Base-by-base conservation (phyloP, 2,888 invertebrate species). In the Chrysolina americana region DNA sequence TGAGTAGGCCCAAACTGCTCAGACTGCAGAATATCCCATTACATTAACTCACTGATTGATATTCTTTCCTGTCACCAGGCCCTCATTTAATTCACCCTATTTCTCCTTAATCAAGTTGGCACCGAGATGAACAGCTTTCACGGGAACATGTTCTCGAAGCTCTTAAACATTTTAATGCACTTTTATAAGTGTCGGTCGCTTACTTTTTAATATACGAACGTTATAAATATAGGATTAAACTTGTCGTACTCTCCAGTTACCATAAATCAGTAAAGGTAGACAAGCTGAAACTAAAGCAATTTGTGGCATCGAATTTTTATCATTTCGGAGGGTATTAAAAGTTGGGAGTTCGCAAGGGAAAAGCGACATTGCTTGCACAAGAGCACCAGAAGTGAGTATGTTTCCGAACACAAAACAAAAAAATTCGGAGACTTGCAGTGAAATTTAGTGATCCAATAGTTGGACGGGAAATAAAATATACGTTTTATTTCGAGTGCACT, bases 211-310 rank as follows among this genome's bases (percentile, higher is more conserved):
- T 71, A 68, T 71, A 68, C 56, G 44, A 69, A 59, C 23, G 66
- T 75, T 72, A 75, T 75, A 75, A 75, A 75, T 75, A 72, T 72
- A 70, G 66, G 75, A 75, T 75, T 75, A 75, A 72, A 75, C 71
- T 68, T 75, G 75, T 75, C 75, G 71, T 44, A 65, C 65, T 65
- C 62, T 66, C 69, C 69, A 66, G 71, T 65, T 71, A 56, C 71
- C 64, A 75, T 75, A 72, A 72, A 75, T 75, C 75, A 73, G 70
- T 68, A 59, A 71, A 75, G 74, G 72, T 70, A 74, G 65, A 69
- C 41, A 63, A 53, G 64, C 64, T 65, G 72, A 77, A 75, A 73
- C 74, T 50, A 70, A 73, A 74, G 77, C 78, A 75, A 78, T 76
- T 78, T 71, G 75, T 73, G 68, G 76, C 65, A 65, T 73, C 59